phyloP scores from a whole-genome alignment of 2,113 vertebrate species.

The Alethe diademata region DNA sequence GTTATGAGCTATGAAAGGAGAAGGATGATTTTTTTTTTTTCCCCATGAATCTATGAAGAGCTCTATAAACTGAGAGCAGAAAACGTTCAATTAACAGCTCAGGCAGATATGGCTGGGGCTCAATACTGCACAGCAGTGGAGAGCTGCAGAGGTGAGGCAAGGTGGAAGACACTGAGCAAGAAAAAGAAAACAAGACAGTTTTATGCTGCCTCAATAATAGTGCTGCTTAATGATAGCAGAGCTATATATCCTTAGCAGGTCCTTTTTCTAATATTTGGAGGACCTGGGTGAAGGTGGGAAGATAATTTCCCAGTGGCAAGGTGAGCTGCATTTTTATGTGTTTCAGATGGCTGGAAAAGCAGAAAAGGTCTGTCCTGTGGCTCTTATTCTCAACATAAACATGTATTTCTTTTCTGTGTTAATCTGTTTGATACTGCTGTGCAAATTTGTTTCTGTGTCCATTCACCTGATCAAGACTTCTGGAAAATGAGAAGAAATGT shows the following conservation, averaged over 20 bases:
- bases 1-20: slow-evolving; percentile 40
- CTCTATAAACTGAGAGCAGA: slow-evolving; percentile 36
- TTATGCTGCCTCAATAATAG: not conserved
- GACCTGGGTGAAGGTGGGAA: not conserved
- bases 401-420: not conserved
- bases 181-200: not conserved
- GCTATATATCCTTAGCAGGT: not conserved
- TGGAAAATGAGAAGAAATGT: not conserved
- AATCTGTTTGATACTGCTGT: not conserved
- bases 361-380: not conserved
- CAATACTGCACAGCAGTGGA: not conserved
- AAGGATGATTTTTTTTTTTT: slow-evolving; percentile 34
- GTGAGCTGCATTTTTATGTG: not conserved
- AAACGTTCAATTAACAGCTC: slow-evolving; percentile 60
- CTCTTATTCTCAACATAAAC: not conserved
- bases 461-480: not conserved
- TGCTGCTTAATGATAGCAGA: not conserved
- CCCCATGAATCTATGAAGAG: slow-evolving; percentile 42
- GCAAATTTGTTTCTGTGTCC: not conserved
- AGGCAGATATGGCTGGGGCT: not conserved
- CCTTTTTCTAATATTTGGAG: not conserved
- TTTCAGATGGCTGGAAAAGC: not conserved
- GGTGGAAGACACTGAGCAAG: not conserved
- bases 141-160: not conserved
- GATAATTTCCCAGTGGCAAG: not conserved